These are phyloP conservation scores for Patiria miniata DNA, from an alignment of 35 echinoderm and acorn worm genomes.

Conservation along the genomic window DNA sequence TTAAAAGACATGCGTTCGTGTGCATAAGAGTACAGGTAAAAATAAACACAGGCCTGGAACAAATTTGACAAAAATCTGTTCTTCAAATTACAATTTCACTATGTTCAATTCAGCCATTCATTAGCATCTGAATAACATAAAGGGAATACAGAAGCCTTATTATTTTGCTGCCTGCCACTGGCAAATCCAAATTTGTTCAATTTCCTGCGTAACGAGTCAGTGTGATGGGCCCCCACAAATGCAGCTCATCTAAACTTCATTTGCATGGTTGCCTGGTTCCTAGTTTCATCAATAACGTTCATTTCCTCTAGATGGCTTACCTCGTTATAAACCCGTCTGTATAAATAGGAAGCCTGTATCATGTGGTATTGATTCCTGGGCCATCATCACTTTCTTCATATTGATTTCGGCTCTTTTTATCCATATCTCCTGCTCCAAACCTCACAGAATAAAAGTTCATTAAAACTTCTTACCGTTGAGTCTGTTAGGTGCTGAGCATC, in stretches of 20 bases:
- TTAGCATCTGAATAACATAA: too few species aligned
- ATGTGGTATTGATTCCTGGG: conserved; percentile 1
- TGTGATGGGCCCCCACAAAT: neutral
- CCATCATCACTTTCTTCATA: conserved; percentile 5
- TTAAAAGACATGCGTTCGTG: too few species aligned
- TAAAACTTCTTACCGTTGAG: too few species aligned
- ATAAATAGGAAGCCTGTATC: conserved; percentile 8
- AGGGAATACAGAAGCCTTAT: neutral
- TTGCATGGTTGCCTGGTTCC: conserved; percentile 23
- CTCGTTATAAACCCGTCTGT: neutral
- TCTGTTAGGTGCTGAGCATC: too few species aligned
- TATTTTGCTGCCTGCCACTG: neutral
- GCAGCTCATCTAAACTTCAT: neutral
- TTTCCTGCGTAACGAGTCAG: conserved; percentile 34
- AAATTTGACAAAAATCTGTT: too few species aligned
- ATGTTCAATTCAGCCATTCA: too few species aligned
- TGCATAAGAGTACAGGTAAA: too few species aligned
- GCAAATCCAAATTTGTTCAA: conserved; percentile 16
- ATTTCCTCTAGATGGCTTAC: neutral
- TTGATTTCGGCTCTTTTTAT: conserved; percentile 15
- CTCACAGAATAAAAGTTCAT: too few species aligned
- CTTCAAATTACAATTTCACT: too few species aligned
- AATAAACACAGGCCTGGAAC: too few species aligned
- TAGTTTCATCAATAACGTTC: conserved; percentile 4
- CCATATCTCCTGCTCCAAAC: too few species aligned